Percentiles rank a stretch among this genome's conserved stretches.
Evolutionary conservation across 2,888 invertebrate genomes (phyloP).

Genomic region (Embidobia sp.): DNA sequence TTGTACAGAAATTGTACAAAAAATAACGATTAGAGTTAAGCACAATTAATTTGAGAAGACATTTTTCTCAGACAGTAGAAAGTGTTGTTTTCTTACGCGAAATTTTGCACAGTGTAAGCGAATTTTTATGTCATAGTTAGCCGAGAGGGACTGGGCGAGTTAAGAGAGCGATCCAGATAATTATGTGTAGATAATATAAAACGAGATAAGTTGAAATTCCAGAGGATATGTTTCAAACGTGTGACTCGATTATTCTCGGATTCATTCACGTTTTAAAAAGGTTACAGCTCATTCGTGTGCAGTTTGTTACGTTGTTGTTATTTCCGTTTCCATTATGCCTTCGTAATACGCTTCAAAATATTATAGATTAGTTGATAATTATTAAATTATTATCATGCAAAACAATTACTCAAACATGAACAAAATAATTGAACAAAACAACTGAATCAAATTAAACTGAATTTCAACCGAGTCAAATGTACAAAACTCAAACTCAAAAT

Average conservation of each 20-base stretch:
- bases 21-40: no score
- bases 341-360: slow-evolving; percentile 64
- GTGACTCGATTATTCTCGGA: slow-evolving; percentile 7
- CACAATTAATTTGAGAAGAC: no score
- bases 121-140: slow-evolving; percentile 39
- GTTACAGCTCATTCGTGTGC: slow-evolving; percentile 45
- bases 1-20: no score
- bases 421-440: not conserved
- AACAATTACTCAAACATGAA: slow-evolving; percentile 5
- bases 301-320: slow-evolving; percentile 63
- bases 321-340: slow-evolving; percentile 59
- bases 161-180: slow-evolving; percentile 41
- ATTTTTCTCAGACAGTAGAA: no score
- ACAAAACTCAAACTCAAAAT: slow-evolving; percentile 3
- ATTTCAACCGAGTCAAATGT: slow-evolving; percentile 9
- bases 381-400: slow-evolving; percentile 39
- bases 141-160: slow-evolving; percentile 41
- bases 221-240: slow-evolving; percentile 28
- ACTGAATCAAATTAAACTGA: not conserved
- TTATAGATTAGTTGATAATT: slow-evolving; percentile 50
- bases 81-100: not conserved
- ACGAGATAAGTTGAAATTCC: slow-evolving; percentile 26
- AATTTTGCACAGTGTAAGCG: slow-evolving; percentile 25
- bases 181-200: slow-evolving; percentile 25
- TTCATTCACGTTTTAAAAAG: slow-evolving; percentile 25